Evolutionary conservation across 2,888 invertebrate genomes (phyloP), one percentile per base, ranked within the genome.

Genomic region (Oasisia sp.): DNA sequence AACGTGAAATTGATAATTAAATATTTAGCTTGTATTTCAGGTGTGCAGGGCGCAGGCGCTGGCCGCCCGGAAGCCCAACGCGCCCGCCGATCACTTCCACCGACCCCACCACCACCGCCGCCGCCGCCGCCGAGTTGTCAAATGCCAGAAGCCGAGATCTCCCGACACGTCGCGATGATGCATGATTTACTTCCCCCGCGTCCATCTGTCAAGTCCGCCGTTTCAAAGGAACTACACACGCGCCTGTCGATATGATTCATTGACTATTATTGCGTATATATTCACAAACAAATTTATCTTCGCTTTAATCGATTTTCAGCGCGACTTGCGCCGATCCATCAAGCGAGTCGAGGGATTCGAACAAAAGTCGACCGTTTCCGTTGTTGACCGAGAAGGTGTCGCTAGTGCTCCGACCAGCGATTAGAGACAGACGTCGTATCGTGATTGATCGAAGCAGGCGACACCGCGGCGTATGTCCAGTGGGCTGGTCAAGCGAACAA

Each of bases 181-280:
- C n/a, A 74, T 74, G 74, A 74, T 74, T 74, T 74, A 74, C n/a
- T 74, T 74, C 74, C 74, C 74, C 74, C 27, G 74, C 74, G 27
- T 74, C 74, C 74, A 74, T 74, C 74, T 74, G 74, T 74, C 74
- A 74, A 74, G 74, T 19, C 27, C 74, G 19, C 27, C 74, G 7
- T 74, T n/a, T 74, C 74, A 74, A 74, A 74, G 74, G 74, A n/a
- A 74, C 74, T 27, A 74, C 27, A 74, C 74, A 74, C n/a, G 14
- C 74, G 74, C 27, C 74, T 74, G 74, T 74, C 74, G 74, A 74
- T 74, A 74, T 74, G 74, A 74, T 74, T 74, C 27, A 74, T 74
- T 74, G 74, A 74, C 74, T 74, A 74, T 74, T 74, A 74, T 74
- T 74, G 74, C 74, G 74, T 74, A 74, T 27, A 74, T 74, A 74